Evolutionary conservation across 2,113 vertebrate species (phyloP).

Genomic region (Ifrita kowaldi): DNA sequence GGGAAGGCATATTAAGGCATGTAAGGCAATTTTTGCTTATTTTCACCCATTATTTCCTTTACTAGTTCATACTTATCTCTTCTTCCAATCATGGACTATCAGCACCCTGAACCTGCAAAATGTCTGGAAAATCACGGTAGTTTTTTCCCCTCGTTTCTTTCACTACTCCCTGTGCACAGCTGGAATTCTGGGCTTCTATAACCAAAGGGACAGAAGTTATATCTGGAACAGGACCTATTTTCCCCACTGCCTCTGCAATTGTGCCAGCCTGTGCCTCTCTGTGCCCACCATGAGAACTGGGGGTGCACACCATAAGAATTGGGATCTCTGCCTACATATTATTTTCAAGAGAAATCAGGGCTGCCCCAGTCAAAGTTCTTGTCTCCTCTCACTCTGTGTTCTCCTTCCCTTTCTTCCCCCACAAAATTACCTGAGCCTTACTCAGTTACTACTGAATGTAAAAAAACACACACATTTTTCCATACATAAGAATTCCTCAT

Average conservation of each 20-base stretch:
- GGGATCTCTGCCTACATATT: not conserved
- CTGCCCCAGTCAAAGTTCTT: not conserved
- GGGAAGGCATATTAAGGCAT: not conserved
- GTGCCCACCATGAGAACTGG: not conserved
- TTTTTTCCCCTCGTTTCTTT: not conserved
- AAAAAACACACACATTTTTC: not conserved
- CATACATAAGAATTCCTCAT: not conserved
- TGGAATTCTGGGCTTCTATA: not conserved
- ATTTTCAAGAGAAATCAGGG: not conserved
- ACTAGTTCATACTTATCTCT: not conserved
- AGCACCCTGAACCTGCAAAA: not conserved
- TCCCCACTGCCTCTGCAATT: not conserved
- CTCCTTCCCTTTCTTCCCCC: not conserved
- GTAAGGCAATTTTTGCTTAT: not conserved
- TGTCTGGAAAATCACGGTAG: too few species aligned
- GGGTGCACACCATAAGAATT: rapidly evolving
- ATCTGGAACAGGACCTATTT: not conserved
- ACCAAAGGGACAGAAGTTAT: not conserved
- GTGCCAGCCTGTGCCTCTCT: not conserved
- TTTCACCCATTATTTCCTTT: not conserved
- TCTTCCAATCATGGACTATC: not conserved
- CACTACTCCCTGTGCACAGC: not conserved
- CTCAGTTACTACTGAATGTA: not conserved
- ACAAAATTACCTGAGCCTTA: not conserved
- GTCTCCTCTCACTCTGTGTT: not conserved